A percentile compares a stretch with the other conserved stretches of the same genome.
These are phyloP conservation scores for Drosophila yooni DNA, from an alignment of 2,888 invertebrate species.

Conservation along the genomic window DNA sequence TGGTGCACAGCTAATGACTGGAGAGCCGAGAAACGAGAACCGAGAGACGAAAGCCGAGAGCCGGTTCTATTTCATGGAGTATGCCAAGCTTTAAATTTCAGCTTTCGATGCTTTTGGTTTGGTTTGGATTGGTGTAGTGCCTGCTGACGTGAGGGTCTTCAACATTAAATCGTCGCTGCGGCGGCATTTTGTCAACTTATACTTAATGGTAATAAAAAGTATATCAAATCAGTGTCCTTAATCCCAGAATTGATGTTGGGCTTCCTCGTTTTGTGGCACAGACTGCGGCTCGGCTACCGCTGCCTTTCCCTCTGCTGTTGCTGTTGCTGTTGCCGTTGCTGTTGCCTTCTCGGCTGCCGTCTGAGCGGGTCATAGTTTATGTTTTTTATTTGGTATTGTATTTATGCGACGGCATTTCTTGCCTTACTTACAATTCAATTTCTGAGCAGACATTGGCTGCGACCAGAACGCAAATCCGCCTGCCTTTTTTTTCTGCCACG, in stretches of 20 bases:
- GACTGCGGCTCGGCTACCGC: conserved; percentile 10
- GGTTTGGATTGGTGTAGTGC: conserved; percentile 2
- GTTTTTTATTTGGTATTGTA: conserved; percentile 59
- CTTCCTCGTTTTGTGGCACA: conserved; percentile 56
- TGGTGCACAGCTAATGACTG: conserved; percentile 82
- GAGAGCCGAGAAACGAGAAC: conserved; percentile 30
- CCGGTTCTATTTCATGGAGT: conserved; percentile 44
- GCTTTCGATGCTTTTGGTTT: conserved; percentile 41
- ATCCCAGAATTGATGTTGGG: conserved; percentile 81
- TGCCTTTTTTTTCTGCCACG: conserved; percentile 3
- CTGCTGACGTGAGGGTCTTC: conserved; percentile 3
- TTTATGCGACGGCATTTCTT: conserved; percentile 75
- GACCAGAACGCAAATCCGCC: conserved; percentile 46
- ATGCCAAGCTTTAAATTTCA: conserved; percentile 70
- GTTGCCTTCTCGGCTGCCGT: conserved; percentile 11
- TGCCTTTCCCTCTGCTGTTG: neutral
- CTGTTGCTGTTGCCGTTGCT: neutral
- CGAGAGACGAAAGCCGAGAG: conserved; percentile 43
- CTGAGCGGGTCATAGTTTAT: conserved; percentile 52
- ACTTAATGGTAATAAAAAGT: conserved; percentile 82
- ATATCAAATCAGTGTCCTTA: conserved; percentile 83
- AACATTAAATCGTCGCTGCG: conserved; percentile 61
- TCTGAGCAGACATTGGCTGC: conserved; percentile 56
- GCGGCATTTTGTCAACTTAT: conserved; percentile 70
- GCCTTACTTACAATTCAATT: conserved; percentile 79